Base-by-base conservation (phyloP, 2,888 invertebrate species). In the Labia minor region DNA sequence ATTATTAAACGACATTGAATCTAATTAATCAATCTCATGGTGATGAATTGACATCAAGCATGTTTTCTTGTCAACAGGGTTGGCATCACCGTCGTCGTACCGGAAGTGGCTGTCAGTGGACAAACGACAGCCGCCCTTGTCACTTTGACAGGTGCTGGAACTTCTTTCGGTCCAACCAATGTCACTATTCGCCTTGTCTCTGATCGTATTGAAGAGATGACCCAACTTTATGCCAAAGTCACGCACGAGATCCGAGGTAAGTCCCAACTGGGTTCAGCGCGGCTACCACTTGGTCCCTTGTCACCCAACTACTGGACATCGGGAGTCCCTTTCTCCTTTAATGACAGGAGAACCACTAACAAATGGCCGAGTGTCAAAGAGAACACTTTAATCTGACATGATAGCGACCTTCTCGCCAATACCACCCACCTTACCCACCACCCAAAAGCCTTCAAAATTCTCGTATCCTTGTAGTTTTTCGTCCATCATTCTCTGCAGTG, bases 11-110 rank as follows among this genome's bases (percentile, higher is more conserved):
- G 26, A 6, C 26, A 26, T 3, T 26, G 8, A 8, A 26, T 26
- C 26, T 26, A 26, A 26, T 26, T 26, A 26, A 26, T 26, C 26
- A 26, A 26, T 26, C 26, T 26, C 4, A 26, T 26, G 8, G 26
- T 8, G 8, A 26, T 26, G 26, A 26, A 26, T 26, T 26, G 26
- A 26, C 26, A 8, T 8, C 26, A 6, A 26, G 26, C 26, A 8
- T 26, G 26, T 26, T 26, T 26, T 26, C 26, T 26, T 26, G 26
- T 26, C 8, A 6, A 8, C 49, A 49, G 49, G 49, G 16, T 16
- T 2, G 85, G 85, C 16, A 83, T 85, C 76, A 85, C 85, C 61
- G 85, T 86, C 64, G 85, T 86, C 66, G 84, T 85, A 1, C 85
- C 86, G 4, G 85, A 85, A 73, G 81, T 84, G 14, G 85, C 85